Base-by-base conservation (phyloP, 2,797 vertebrate genomes). In the Delichon dasypus region DNA sequence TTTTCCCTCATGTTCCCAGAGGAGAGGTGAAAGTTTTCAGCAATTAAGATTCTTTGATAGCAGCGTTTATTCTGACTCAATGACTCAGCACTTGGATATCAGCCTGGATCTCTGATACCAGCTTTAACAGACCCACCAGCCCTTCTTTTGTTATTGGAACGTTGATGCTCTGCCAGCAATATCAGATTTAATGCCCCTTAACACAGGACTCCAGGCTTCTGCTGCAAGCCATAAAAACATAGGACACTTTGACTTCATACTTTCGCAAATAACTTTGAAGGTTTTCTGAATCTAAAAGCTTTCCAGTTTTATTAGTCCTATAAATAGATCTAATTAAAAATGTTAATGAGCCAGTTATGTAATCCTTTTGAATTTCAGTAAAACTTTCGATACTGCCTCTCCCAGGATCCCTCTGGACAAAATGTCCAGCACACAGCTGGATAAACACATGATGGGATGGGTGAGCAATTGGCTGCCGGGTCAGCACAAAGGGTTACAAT, bases 151-250 rank as follows among this genome's bases (percentile, higher is more conserved):
- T 60, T 90, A 61, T 1, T 79, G 92, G 74, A 90, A 74, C 67
- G 65, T 65, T 74, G 80, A 50, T 77, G 77, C 62, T 71, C 51
- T 94, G 80, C 68, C 88, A 95, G 81, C 65, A 89, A 29, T 21
- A 44, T 55, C 71, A 71, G 50, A 70, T 87, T 70, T 71, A 57
- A 65, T 50, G 50, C 55, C 91, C 25, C 47, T 70, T n/a, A 57
- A 70, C 42, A 44, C 54, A 47, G 7, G 32, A 38, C 38, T 72
- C 38, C 54, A 50, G 62, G 42, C 70, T 85, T 73, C 47, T 81
- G 58, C 62, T 84, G 65, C 68, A 75, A 68, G 40, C 67, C 57
- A 54, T 74, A 50, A 81, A 90, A 82, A 61, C 27, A 40, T 2
- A n/a, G 45, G 53, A 70, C 0, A 6, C 55, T 75, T 72, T 58